Evolutionary conservation across 2,888 invertebrate genomes (phyloP), one percentile per base, ranked within the genome.

Genomic region (Meghimatium bilineatum): DNA sequence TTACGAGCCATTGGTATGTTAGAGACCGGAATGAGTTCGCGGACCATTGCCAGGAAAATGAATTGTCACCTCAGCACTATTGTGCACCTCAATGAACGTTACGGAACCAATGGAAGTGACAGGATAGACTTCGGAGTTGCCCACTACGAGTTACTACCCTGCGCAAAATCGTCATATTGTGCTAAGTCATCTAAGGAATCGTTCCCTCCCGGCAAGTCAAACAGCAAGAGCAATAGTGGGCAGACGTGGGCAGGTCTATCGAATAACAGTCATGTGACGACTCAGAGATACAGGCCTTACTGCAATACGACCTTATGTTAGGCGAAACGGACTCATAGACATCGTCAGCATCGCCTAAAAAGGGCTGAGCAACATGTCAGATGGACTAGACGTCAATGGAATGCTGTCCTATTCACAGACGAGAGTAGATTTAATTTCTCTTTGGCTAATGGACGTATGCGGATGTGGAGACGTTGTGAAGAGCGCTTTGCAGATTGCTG

Each of bases 211-310:
- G n/a, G 1, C 72, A 72, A 72, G 44, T 49, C 44, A n/a, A 72
- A 44, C 44, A 44, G 72, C 72, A 72, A 72, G 14, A 44, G 44
- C 72, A 72, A 44, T 44, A 44, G 44, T 72, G 72, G 72, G 72
- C 29, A 72, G 49, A 72, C 44, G 44, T 14, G 72, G 72, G 72
- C 44, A 72, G 29, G 5, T 44, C 29, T 72, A 44, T 72, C 72
- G 72, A 72, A 72, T n/a, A 44, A 72, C 38, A 69, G 44, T 44
- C 72, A 72, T 72, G 44, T 2, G 72, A 72, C 44, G 49, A 49
- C 72, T 72, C 44, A 72, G 44, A 72, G 38, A 72, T 44, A 29
- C 44, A 72, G 72, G 29, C 29, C 72, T 72, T 72, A 72, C 72
- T 72, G 49, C 72, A 72, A 72, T n/a, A 72, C 72, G 44, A 72